Base-by-base conservation (phyloP, 2,888 invertebrate species). In the Encarsia formosa region DNA sequence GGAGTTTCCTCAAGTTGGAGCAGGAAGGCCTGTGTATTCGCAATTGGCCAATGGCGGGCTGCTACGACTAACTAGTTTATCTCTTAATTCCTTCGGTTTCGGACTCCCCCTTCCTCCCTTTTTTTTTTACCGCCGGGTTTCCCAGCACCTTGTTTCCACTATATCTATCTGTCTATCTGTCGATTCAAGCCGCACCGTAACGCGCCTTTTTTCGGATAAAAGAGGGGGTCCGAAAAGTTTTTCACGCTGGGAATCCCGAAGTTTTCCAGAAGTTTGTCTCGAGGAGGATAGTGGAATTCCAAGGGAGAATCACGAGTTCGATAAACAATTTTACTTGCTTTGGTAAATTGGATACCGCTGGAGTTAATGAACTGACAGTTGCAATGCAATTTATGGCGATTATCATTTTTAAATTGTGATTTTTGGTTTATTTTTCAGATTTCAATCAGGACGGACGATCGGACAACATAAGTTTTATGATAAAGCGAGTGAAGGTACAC, bases 381-480 rank as follows among this genome's bases (percentile, higher is more conserved):
- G n/a, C n/a, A n/a, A n/a, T n/a, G n/a, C n/a, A n/a, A n/a, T n/a
- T n/a, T n/a, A n/a, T n/a, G n/a, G n/a, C n/a, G n/a, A n/a, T n/a
- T n/a, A n/a, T n/a, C n/a, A n/a, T n/a, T n/a, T n/a, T n/a, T n/a
- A n/a, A n/a, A n/a, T n/a, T n/a, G n/a, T n/a, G n/a, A n/a, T n/a
- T 43, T 11, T 37, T 11, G 18, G 19, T 23, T 15, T 47, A n/a
- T 49, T 43, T 62, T 59, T 47, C 56, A 69, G 69, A 69, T 59
- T 95, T 95, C 75, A 93, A 95, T 76, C 88, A 88, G 73, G 93
- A 94, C 73, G 92, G 91, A 29, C 86, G 86, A 69, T 83, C 90
- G 26, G 95, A 95, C 76, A 91, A 91, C 74, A 93, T 95, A 62
- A 91, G 90, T 56, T 95, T 95, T 73, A 92, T 94, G 89, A 94